These are phyloP conservation scores for Notamacropus eugenii DNA, from an alignment of 2,797 vertebrate species.

Conservation along the genomic window DNA sequence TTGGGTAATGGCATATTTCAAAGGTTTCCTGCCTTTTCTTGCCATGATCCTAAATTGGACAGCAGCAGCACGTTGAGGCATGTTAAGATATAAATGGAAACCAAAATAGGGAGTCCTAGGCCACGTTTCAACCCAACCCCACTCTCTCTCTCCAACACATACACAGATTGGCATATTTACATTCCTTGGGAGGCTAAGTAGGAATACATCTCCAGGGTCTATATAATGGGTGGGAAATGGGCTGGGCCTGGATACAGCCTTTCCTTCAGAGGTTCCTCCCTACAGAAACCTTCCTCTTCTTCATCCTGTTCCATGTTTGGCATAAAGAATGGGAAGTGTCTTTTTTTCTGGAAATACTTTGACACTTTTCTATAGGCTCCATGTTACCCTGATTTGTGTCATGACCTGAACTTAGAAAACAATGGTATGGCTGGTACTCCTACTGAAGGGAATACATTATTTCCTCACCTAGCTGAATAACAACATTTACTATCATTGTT, in stretches of 20 bases:
- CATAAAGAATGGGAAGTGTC: neutral
- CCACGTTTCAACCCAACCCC: neutral
- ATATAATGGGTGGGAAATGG: neutral
- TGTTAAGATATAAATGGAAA: neutral
- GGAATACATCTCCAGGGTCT: neutral
- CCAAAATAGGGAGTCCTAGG: too few species aligned
- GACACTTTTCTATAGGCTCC: neutral
- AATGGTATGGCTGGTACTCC: neutral
- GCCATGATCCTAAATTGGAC: neutral
- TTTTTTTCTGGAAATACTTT: constrained; percentile 15
- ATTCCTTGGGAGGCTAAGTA: neutral
- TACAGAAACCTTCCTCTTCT: neutral
- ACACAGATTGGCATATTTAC: neutral
- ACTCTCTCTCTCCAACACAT: neutral
- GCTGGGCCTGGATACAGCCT: neutral
- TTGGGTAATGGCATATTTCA: neutral
- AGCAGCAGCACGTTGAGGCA: neutral
- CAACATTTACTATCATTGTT: constrained; percentile 5
- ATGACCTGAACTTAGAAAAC: neutral
- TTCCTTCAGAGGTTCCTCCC: neutral
- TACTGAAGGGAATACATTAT: neutral
- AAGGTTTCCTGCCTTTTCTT: neutral
- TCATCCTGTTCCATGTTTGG: neutral
- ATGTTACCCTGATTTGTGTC: neutral
- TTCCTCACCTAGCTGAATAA: neutral